phyloP scores from a whole-genome alignment of 2,797 vertebrate species.

The Sardinella longiceps region DNA sequence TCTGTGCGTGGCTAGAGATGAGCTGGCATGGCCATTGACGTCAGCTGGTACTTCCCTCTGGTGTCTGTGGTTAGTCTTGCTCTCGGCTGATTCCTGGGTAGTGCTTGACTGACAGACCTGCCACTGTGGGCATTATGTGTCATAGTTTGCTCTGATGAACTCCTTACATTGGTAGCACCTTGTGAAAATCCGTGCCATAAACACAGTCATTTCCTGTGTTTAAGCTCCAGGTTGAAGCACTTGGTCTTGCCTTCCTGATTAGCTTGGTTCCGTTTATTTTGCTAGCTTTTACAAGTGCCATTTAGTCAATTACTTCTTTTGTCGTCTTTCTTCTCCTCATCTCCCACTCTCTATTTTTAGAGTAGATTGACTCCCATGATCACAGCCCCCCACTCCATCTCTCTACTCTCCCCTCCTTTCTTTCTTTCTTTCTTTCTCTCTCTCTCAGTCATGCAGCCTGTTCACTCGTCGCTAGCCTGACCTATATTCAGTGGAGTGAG shows the following conservation, averaged over 20 bases:
- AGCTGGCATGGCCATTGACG: slow-evolving; percentile 21
- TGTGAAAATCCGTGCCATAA: not conserved
- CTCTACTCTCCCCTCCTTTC: not conserved
- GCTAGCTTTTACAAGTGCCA: not conserved
- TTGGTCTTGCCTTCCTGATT: not conserved
- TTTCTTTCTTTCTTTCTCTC: not conserved
- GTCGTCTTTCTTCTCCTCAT: not conserved
- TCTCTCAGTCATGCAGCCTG: not conserved
- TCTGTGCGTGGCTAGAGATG: slow-evolving; percentile 26
- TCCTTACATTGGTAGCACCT: not conserved
- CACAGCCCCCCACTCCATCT: not conserved
- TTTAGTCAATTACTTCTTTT: not conserved
- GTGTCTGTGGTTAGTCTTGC: slow-evolving; percentile 4
- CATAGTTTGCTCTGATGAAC: not conserved
- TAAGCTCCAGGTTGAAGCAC: not conserved
- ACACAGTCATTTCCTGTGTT: not conserved
- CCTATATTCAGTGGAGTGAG: slow-evolving; percentile 67
- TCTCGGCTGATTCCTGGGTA: not conserved
- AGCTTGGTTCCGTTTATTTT: not conserved
- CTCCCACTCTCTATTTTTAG: not conserved
- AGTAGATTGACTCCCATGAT: not conserved
- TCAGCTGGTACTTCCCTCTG: not conserved
- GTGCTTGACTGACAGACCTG: not conserved
- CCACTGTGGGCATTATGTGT: not conserved
- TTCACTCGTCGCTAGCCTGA: slow-evolving; percentile 56